Conservation (phyloP, 2,888 invertebrate genomes). For the Microplitis manilae region DNA sequence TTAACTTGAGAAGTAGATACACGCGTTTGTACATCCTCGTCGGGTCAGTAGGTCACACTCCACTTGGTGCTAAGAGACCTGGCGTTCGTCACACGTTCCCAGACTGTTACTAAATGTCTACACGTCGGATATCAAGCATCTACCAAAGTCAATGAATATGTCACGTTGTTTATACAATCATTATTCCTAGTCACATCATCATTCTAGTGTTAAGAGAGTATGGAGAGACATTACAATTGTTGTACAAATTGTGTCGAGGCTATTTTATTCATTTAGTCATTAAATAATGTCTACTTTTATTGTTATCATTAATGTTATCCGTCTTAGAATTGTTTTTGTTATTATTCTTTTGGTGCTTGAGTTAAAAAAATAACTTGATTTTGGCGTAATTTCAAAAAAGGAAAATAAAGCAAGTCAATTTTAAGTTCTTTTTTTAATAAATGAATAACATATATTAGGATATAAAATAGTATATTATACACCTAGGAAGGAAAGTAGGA, state of each 20-base stretch:
- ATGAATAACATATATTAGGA: too few species aligned
- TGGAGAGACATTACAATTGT: background rate
- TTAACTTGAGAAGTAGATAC: slow-evolving; percentile 32
- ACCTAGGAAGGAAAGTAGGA: too few species aligned
- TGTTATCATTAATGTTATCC: too few species aligned
- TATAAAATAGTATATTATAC: too few species aligned
- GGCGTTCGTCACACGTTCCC: slow-evolving; percentile 38
- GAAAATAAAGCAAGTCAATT: too few species aligned
- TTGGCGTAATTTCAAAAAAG: too few species aligned
- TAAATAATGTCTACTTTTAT: too few species aligned
- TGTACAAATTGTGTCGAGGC: background rate
- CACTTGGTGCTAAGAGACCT: slow-evolving; percentile 55
- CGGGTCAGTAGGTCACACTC: slow-evolving; percentile 60
- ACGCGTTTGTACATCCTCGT: slow-evolving; percentile 42
- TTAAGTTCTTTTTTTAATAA: too few species aligned
- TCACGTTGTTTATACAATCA: slow-evolving; percentile 27
- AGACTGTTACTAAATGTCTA: slow-evolving; percentile 39
- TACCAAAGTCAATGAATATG: slow-evolving; percentile 31
- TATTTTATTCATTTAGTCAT: background rate
- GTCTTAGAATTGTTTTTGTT: too few species aligned
- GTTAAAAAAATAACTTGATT: too few species aligned
- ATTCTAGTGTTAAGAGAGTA: background rate
- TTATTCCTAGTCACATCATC: slow-evolving; percentile 29
- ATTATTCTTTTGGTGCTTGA: too few species aligned
- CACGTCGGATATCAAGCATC: slow-evolving; percentile 28